phyloP scores from a whole-genome alignment of 2,113 vertebrate species.

The Pionites leucogaster region DNA sequence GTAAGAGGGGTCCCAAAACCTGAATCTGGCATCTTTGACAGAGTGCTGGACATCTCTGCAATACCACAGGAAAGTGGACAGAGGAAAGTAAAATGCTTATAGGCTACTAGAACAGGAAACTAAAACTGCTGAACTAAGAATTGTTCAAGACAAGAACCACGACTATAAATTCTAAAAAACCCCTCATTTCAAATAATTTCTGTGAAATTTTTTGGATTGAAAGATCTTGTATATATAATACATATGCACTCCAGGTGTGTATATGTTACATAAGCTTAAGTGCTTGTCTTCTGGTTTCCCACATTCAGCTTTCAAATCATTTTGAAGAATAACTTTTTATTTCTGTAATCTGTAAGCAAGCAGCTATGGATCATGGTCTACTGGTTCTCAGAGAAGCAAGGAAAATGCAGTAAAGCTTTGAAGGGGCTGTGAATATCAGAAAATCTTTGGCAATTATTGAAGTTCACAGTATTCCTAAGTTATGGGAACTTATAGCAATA shows the following conservation, averaged over 20 bases:
- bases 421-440: conserved; percentile 10
- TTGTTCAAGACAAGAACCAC: neutral
- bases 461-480: neutral
- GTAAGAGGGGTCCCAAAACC: neutral
- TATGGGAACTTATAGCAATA: neutral
- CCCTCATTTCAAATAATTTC: neutral
- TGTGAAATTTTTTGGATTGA: neutral
- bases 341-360: conserved; percentile 11
- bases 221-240: neutral
- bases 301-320: neutral
- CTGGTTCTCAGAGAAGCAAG: neutral
- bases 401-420: neutral
- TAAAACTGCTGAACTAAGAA: neutral
- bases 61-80: neutral
- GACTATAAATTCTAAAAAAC: neutral
- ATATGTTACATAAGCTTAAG: neutral
- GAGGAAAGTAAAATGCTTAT: neutral
- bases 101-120: neutral
- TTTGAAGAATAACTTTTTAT: neutral
- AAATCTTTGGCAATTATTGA: neutral
- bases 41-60: neutral
- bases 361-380: neutral
- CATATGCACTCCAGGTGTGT: neutral
- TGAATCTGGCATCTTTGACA: neutral
- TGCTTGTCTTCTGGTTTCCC: neutral